Conservation (phyloP, 2,888 invertebrate species). For the Leptarthrus brevirostris region DNA sequence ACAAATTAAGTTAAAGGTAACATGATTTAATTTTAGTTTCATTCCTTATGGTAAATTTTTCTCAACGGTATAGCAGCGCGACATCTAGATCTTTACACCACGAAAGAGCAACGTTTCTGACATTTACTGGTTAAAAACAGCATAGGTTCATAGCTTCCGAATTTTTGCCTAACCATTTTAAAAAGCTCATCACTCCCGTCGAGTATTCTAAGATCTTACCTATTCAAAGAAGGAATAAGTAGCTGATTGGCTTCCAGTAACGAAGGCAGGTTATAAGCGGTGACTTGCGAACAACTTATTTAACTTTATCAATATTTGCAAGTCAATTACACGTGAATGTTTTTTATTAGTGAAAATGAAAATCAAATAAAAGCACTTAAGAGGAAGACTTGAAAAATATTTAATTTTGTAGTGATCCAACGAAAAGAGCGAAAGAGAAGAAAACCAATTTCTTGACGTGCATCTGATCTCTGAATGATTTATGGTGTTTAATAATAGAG, state of each 20-base stretch:
- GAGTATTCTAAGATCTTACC: too few species aligned
- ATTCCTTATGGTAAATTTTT: too few species aligned
- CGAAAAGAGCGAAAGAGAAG: conserved; percentile 29
- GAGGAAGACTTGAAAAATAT: neutral
- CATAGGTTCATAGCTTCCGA: too few species aligned
- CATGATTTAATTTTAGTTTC: too few species aligned
- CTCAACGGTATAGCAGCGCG: too few species aligned
- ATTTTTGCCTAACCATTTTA: too few species aligned
- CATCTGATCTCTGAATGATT: conserved; percentile 50
- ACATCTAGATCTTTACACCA: too few species aligned
- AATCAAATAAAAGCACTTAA: neutral
- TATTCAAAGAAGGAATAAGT: too few species aligned
- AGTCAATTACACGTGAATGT: neutral
- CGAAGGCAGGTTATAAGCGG: neutral
- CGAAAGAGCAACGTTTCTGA: too few species aligned
- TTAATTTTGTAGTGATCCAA: neutral
- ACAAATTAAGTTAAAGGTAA: too few species aligned
- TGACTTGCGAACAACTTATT: neutral
- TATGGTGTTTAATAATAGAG: conserved; percentile 51
- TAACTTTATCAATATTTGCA: neutral
- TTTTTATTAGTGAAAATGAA: neutral
- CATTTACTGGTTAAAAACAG: too few species aligned
- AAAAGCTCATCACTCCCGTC: too few species aligned
- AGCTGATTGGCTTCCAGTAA: neutral
- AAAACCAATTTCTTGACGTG: conserved; percentile 46